Evolutionary conservation across 2,888 invertebrate genomes (phyloP).

Genomic region (Ornithoptera priamus): DNA sequence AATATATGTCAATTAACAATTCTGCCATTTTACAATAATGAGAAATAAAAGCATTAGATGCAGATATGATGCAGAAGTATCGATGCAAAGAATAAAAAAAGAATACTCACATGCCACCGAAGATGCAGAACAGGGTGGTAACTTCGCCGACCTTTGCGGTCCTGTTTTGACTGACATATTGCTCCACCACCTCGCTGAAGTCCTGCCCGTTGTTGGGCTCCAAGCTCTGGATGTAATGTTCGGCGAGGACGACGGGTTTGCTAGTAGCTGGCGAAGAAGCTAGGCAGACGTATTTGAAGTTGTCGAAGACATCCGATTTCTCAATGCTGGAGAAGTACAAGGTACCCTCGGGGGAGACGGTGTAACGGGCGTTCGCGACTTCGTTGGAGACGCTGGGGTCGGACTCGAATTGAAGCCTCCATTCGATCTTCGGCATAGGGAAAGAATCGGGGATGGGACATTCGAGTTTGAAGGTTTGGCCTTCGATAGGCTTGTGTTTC

Average conservation of each 20-base stretch:
- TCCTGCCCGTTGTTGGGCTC: conserved; percentile 42
- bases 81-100: not conserved
- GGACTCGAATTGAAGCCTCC: conserved; percentile 48
- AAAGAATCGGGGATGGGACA: conserved; percentile 56
- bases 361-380: conserved; percentile 48
- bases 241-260: conserved; percentile 50
- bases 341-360: conserved; percentile 54
- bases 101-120: conserved; percentile 65
- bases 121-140: conserved; percentile 64
- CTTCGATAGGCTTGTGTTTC: conserved; percentile 54
- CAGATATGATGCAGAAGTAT: too few species aligned
- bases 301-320: conserved; percentile 44
- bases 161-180: conserved; percentile 55
- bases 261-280: conserved; percentile 53
- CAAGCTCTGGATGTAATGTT: conserved; percentile 52
- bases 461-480: conserved; percentile 55
- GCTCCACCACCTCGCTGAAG: conserved; percentile 51
- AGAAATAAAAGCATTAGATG: not conserved
- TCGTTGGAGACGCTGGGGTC: conserved; percentile 43
- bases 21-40: not conserved
- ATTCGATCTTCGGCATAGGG: conserved; percentile 57
- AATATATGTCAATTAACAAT: too few species aligned
- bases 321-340: conserved; percentile 61
- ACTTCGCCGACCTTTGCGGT: conserved; percentile 51
- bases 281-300: conserved; percentile 57